Percentiles rank a stretch among this genome's conserved stretches.
These are phyloP conservation scores for Danio albolineatus DNA, from an alignment of 2,797 vertebrate species.

Conservation along the genomic window DNA sequence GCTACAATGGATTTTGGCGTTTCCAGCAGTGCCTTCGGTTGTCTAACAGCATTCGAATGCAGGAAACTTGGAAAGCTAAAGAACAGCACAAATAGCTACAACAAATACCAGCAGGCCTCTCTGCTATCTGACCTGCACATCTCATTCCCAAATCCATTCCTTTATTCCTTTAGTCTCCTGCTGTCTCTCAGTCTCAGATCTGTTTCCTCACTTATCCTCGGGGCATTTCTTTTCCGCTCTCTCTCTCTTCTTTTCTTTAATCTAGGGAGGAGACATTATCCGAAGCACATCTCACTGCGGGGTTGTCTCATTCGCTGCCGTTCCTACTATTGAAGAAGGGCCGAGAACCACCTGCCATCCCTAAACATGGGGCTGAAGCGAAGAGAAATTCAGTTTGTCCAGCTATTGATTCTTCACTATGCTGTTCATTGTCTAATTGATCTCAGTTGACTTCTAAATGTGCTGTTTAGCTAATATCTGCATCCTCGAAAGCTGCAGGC, in stretches of 20 bases:
- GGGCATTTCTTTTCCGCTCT: constrained; percentile 11
- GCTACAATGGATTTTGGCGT: constrained; percentile 3
- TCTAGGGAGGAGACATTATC: constrained; percentile 41
- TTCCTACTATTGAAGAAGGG: not conserved
- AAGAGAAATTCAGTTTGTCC: constrained; percentile 28
- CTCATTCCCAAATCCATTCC: constrained; percentile 36
- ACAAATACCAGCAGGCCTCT: constrained; percentile 36
- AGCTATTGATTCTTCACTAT: constrained; percentile 39
- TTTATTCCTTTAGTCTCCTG: constrained; percentile 43
- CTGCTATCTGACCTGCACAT: constrained; percentile 21
- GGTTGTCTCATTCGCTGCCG: constrained; percentile 9
- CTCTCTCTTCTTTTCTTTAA: constrained; percentile 26
- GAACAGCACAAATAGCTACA: constrained; percentile 14
- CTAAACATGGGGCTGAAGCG: not conserved
- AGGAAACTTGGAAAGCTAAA: constrained; percentile 12
- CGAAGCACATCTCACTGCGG: constrained; percentile 36
- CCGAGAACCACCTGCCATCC: not conserved
- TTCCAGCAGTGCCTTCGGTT: constrained; percentile 17
- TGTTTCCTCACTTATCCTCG: constrained; percentile 28
- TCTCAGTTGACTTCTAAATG: constrained; percentile 25
- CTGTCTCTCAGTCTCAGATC: constrained; percentile 44
- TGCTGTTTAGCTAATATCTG: constrained; percentile 25
- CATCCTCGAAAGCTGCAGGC: constrained; percentile 8
- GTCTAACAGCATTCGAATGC: not conserved
- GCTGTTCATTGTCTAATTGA: constrained; percentile 46